A percentile compares a stretch with the other conserved stretches of the same genome.
Conservation (phyloP, 2,113 vertebrate genomes). For the Pica pica region DNA sequence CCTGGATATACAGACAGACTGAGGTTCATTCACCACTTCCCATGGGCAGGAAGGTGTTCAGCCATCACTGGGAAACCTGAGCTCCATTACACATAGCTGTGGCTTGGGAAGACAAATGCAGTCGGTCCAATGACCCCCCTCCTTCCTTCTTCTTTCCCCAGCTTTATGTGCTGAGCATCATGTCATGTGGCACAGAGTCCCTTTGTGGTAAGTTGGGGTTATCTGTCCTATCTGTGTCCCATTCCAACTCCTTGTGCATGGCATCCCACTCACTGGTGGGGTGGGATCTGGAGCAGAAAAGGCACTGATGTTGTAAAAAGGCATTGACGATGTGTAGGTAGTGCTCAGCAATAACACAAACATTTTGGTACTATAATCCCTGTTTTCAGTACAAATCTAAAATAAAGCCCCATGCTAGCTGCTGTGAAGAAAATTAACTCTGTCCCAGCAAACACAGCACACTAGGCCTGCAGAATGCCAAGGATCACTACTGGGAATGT, state of each 20-base stretch:
- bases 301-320: neutral
- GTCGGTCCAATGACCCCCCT: neutral
- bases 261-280: neutral
- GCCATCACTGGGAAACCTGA: neutral
- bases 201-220: neutral
- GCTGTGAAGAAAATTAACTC: neutral
- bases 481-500: neutral
- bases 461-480: neutral
- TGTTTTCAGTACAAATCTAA: neutral
- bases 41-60: neutral
- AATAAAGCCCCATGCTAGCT: neutral
- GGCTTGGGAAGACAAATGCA: neutral
- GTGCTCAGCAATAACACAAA: neutral
- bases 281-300: neutral
- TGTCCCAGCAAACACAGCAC: neutral
- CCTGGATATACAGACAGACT: neutral
- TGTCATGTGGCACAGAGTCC: neutral
- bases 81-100: neutral
- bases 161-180: neutral
- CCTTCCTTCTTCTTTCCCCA: neutral
- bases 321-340: neutral
- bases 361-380: neutral
- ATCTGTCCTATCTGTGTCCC: neutral
- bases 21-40: neutral
- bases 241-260: neutral